Base-by-base conservation (phyloP, 2,797 vertebrate species). In the Hydrolagus colliei region DNA sequence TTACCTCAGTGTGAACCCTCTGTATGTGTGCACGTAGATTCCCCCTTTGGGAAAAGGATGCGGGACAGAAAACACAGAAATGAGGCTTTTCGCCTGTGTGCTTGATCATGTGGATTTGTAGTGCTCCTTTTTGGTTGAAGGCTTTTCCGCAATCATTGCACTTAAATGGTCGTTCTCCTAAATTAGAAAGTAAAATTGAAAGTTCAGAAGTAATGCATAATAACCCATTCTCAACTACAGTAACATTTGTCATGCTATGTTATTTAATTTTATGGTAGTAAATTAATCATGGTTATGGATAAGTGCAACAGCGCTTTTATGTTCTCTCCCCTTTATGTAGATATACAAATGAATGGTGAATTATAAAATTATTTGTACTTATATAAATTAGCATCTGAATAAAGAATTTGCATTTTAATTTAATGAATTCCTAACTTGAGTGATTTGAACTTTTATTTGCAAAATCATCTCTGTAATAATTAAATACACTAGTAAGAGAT, bases 81-180 rank as follows among this genome's bases (percentile, higher is more conserved):
- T 99, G 96, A 59, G 98, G 98, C 88, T 98, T 99, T 92, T 98
- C 98, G 20, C 98, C 98, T 0, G 97, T 99, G 89, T 99, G 98
- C 88, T 97, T 95, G 87, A 97, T 95, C 98, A 98, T 98, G 90
- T 99, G 98, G 20, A 97, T 99, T 92, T 99, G 97, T 91, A 99
- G 93, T 73, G 98, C 98, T 92, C 98, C 98, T 94, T 99, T 99
- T 95, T 99, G 98, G 95, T 99, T 99, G 91, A 99, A 99, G 72
- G 98, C 96, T 90, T 99, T 99, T 76, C 96, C 95, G 77, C 98
- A 99, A 72, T 98, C 95, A 0, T 91, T 89, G 88, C 98, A 99
- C 87, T 97, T 97, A 86, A 96, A 99, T 0, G 98, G 98, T 85
- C 98, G 94, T 88, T 99, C 98, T 88, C 98, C 98, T 99, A 88